Evolutionary conservation across 2,113 vertebrate species (phyloP).

Genomic region (Castor canadensis): DNA sequence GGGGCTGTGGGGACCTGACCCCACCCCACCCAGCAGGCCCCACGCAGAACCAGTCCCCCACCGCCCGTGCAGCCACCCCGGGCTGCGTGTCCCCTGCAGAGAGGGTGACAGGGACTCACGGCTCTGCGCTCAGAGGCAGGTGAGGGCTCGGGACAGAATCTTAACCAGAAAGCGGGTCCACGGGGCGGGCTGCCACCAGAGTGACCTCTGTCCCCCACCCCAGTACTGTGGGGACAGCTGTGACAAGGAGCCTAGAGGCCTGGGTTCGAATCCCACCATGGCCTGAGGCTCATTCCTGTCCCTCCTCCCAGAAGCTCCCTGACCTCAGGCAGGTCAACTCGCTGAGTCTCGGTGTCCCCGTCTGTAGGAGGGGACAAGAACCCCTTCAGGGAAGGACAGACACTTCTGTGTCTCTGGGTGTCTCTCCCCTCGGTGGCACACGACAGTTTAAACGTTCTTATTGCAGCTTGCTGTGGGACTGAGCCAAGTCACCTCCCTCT

Average conservation of each 20-base stretch:
- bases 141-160: neutral
- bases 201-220: too few species aligned
- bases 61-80: neutral
- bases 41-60: neutral
- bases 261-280: neutral
- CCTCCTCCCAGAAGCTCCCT: neutral
- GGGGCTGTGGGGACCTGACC: neutral
- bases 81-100: neutral
- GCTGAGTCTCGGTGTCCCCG: neutral
- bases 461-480: neutral
- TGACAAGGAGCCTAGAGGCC: too few species aligned
- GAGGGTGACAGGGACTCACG: neutral
- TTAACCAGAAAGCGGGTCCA: neutral
- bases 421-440: neutral
- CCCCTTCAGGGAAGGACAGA: neutral
- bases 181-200: too few species aligned
- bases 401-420: fast-evolving
- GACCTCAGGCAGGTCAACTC: too few species aligned
- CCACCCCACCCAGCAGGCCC: too few species aligned
- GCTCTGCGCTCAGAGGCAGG: neutral
- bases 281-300: neutral
- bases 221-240: neutral
- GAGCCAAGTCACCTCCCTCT: neutral
- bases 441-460: neutral
- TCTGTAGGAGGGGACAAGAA: neutral